Evolutionary conservation across 23 tunicate species (phyloP).

Genomic region (Trididemnum clinides): DNA sequence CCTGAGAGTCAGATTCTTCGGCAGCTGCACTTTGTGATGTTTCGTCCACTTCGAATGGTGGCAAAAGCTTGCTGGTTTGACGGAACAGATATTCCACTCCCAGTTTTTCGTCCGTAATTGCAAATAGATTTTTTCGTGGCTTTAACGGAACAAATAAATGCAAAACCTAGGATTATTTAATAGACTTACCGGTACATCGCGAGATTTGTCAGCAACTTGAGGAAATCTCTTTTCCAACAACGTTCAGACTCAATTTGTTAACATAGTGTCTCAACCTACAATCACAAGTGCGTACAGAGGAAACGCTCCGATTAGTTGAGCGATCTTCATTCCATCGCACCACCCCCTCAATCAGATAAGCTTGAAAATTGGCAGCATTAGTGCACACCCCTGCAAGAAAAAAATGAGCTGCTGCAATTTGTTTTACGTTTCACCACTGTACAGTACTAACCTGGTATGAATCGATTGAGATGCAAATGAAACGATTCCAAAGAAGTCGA

Average conservation of each 20-base stretch:
- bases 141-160: no score
- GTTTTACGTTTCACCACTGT: no score
- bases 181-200: background rate
- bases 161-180: no score
- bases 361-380: background rate
- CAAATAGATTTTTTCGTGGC: no score
- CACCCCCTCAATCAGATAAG: background rate
- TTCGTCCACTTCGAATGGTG: no score
- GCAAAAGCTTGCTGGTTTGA: background rate
- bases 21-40: no score
- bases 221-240: background rate
- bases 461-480: background rate
- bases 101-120: background rate
- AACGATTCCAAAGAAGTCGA: slow-evolving; percentile 14
- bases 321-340: background rate
- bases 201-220: background rate
- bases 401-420: background rate
- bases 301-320: background rate
- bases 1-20: no score
- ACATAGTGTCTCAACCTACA: background rate
- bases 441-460: background rate
- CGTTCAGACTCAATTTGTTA: background rate
- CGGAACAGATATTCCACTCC: background rate
- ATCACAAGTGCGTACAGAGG: background rate
- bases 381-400: background rate